Percentiles rank a stretch among this genome's conserved stretches.
phyloP scores from a whole-genome alignment of 2,888 invertebrate species.

The Dendrolimus pini region DNA sequence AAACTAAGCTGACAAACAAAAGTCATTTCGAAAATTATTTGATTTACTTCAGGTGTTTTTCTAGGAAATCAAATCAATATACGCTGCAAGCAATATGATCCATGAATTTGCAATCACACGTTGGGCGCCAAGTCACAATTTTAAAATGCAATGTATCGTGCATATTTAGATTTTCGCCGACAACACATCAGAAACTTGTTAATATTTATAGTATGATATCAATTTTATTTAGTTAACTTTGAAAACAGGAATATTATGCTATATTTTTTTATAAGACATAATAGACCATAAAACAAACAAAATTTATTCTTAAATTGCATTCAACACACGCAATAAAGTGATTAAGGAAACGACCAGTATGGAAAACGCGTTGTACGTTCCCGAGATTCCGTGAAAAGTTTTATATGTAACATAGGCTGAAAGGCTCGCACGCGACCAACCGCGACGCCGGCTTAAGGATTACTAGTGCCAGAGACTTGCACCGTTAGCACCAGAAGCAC shows the following conservation, averaged over 20 bases:
- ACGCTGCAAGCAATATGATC: not conserved
- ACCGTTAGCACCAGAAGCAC: conserved; percentile 37
- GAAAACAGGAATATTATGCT: no score
- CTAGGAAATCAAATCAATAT: not conserved
- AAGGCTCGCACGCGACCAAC: conserved; percentile 34
- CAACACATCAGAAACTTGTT: no score
- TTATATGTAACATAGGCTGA: conserved; percentile 28
- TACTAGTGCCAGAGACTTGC: conserved; percentile 54
- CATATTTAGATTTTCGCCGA: no score
- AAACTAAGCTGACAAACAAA: conserved; percentile 28
- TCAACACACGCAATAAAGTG: conserved; percentile 63
- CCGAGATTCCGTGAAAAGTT: conserved; percentile 69
- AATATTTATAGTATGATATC: no score
- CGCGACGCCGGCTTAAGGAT: conserved; percentile 30
- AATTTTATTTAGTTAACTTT: no score
- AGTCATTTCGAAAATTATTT: conserved; percentile 23
- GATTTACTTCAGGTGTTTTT: not conserved
- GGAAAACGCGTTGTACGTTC: conserved; percentile 43
- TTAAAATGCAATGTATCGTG: conserved; percentile 1
- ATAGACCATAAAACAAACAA: not conserved
- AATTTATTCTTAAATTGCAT: conserved; percentile 34
- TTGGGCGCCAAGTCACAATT: conserved; percentile 30
- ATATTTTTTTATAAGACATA: no score
- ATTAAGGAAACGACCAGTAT: conserved; percentile 52
- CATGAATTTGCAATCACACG: conserved; percentile 16